Percentiles rank a stretch among this genome's conserved stretches.
Conservation (phyloP, 2,113 vertebrate species). For the Rostratula benghalensis region DNA sequence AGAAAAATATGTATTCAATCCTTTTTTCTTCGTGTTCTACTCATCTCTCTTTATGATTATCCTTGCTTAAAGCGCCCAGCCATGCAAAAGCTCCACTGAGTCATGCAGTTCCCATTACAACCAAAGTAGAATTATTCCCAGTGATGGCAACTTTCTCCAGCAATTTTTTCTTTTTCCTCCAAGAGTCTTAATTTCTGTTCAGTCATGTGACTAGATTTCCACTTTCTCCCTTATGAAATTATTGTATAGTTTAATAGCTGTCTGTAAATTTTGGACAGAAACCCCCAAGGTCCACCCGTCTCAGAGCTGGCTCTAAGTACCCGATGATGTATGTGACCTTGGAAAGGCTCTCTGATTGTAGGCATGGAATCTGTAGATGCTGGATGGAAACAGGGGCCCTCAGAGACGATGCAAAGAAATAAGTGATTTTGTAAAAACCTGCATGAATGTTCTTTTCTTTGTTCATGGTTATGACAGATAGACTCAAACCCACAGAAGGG, state of each 20-base stretch:
- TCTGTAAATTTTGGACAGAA: neutral
- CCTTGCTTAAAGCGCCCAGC: constrained; percentile 47
- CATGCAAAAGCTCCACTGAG: constrained; percentile 32
- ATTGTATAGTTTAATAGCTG: neutral
- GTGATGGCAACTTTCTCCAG: neutral
- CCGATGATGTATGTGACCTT: neutral
- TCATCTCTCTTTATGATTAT: constrained; percentile 30
- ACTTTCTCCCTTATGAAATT: neutral
- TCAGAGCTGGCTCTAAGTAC: neutral
- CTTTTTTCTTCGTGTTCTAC: constrained; percentile 23
- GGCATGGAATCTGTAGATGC: neutral
- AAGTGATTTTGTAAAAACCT: neutral
- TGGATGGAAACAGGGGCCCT: neutral
- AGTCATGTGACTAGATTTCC: neutral
- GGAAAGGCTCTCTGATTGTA: neutral
- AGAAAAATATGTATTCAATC: neutral
- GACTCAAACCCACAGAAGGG: neutral
- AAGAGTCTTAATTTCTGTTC: neutral
- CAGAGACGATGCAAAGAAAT: neutral
- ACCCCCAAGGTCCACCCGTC: neutral
- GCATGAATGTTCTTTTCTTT: neutral
- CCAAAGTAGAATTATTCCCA: constrained; percentile 37
- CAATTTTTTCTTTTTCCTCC: neutral
- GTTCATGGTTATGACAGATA: neutral
- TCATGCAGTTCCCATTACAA: constrained; percentile 38